Evolutionary conservation across 2,113 vertebrate species (phyloP), one percentile per base, ranked within the genome.

Genomic region (Sceloporus tristichus): DNA sequence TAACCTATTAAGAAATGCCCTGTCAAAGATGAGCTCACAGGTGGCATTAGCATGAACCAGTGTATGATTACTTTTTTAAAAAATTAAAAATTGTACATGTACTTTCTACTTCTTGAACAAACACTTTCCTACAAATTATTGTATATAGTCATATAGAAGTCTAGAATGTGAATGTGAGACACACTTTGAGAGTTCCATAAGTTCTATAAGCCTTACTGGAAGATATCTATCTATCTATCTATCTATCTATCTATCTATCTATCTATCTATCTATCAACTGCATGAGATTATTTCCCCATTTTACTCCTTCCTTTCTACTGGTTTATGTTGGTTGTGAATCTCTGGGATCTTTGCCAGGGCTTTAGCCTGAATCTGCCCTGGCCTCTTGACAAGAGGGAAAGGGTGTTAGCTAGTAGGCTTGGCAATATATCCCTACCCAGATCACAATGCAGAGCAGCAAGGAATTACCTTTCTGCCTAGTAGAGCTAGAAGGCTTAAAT

Each of bases 341-440:
- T 73, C 78, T 73, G 34, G 85, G 85, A 66, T 81, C 48, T 62
- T 62, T 80, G 85, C 85, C 85, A 87, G 77, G 73, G 11, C 53
- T 54, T 56, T 87, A 87, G 48, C 85, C 85, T 87, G 66, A 59
- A 74, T 87, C 54, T 87, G 78, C 34, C 78, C 53, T 81, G 77
- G 53, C 78, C 78, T 80, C 70, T 68, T 73, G 53, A 62, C 68
- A 80, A 38, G 78, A 84, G 68, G 85, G 34, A 54, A 81, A 81
- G 66, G 78, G 56, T 85, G 84, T 70, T 68, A 34, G 42, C 62
- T 70, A 86, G 4, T 38, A 29, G 48, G 77, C 48, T 29, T 71
- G 68, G 42, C 66, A 79, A 13, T 56, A 73, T 38, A 79, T 38
- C 73, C 42, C 34, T 87, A 19, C 18, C 59, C 16, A 27, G 23